Conservation (phyloP, 2,888 invertebrate species). For the Cyclophora albipunctata region DNA sequence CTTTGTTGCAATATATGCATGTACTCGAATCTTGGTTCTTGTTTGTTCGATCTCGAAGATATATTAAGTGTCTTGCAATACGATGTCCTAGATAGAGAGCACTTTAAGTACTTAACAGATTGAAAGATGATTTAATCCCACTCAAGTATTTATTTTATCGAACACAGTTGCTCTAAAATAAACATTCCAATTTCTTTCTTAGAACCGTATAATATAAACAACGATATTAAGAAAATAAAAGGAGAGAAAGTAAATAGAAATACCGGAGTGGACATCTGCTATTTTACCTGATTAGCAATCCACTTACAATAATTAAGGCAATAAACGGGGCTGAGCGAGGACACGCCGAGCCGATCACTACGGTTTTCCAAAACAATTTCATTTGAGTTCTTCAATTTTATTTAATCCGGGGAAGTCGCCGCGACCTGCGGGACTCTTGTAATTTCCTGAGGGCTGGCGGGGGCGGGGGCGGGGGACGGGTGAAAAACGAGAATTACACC, state of each 20-base stretch:
- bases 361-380: constrained; percentile 64
- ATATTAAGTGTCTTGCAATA: constrained; percentile 12
- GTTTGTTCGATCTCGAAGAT: constrained; percentile 3
- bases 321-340: constrained; percentile 42
- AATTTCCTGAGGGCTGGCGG: constrained; percentile 54
- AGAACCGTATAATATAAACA: too few species aligned
- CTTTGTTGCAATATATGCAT: constrained; percentile 18
- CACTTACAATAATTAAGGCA: constrained; percentile 58
- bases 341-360: constrained; percentile 51
- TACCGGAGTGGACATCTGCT: too few species aligned
- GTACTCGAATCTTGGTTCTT: constrained; percentile 10
- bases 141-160: too few species aligned
- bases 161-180: too few species aligned
- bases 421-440: constrained; percentile 62
- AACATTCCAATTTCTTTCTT: too few species aligned
- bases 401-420: constrained; percentile 62
- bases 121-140: too few species aligned
- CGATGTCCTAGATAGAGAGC: too few species aligned
- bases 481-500: constrained; percentile 72
- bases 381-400: constrained; percentile 65
- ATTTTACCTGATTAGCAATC: constrained; percentile 25
- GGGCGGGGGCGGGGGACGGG: constrained; percentile 33
- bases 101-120: too few species aligned
- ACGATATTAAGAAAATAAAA: too few species aligned
- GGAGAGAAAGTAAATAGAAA: too few species aligned